These are phyloP conservation scores for Chinchilla lanigera DNA, from an alignment of 2,113 vertebrate species.

Conservation along the genomic window DNA sequence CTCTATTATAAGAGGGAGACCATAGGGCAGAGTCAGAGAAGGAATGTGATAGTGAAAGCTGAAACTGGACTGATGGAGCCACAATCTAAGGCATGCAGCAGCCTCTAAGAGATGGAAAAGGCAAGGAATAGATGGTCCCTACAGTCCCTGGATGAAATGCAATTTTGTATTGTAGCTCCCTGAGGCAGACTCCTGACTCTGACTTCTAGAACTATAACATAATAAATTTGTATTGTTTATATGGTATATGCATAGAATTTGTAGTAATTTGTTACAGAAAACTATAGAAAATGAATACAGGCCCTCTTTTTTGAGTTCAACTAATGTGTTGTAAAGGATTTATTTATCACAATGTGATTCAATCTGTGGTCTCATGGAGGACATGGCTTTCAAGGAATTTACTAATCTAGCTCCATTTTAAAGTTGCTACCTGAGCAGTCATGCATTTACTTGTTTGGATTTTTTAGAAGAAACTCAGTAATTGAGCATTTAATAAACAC, in stretches of 20 bases:
- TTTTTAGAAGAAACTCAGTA: background rate
- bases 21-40: background rate
- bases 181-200: background rate
- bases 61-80: fast-evolving
- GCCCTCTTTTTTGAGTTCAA: background rate
- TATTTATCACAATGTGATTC: background rate
- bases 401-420: background rate
- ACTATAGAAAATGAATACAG: background rate
- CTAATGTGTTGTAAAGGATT: background rate
- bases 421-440: background rate
- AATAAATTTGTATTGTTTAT: background rate
- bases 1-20: background rate
- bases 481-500: background rate
- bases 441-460: background rate
- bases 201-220: background rate
- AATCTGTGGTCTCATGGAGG: background rate
- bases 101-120: background rate
- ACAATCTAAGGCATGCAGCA: background rate
- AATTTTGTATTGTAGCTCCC: background rate
- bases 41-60: background rate
- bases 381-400: background rate
- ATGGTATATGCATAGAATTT: background rate
- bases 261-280: background rate
- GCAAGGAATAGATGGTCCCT: background rate
- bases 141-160: background rate